These are phyloP conservation scores for Bolborhynchus lineola DNA, from an alignment of 2,113 vertebrate genomes.

Conservation along the genomic window DNA sequence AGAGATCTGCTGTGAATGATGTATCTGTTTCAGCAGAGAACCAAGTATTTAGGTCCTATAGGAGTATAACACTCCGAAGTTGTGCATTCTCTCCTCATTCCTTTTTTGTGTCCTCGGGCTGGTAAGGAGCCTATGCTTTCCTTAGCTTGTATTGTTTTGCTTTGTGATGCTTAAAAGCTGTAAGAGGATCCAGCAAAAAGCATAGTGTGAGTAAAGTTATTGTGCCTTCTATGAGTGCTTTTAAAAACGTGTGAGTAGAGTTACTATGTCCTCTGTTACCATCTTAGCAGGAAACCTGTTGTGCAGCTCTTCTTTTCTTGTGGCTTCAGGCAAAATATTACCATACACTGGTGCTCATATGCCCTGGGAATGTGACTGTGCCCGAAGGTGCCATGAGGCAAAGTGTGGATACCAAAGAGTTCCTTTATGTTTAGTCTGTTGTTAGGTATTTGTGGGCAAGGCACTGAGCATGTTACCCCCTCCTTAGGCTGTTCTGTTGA, in stretches of 20 bases:
- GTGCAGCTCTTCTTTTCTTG: background rate
- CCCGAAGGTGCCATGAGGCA: background rate
- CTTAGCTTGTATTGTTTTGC: fast-evolving
- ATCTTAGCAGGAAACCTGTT: background rate
- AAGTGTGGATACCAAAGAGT: background rate
- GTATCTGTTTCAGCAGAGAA: background rate
- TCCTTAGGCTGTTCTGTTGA: background rate
- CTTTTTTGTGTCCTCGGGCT: background rate
- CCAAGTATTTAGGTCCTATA: background rate
- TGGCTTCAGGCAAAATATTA: background rate
- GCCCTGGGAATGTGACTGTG: background rate
- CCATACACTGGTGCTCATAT: fast-evolving
- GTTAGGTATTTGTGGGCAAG: background rate
- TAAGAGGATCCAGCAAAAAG: background rate
- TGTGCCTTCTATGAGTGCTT: background rate
- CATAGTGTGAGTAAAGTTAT: background rate
- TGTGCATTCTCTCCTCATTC: fast-evolving
- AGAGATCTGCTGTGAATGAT: background rate
- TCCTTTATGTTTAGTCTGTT: background rate
- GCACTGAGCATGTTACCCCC: background rate
- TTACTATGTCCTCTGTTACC: background rate
- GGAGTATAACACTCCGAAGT: background rate
- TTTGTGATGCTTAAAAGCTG: background rate
- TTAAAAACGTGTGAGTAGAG: background rate
- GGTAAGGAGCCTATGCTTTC: background rate